phyloP scores from a whole-genome alignment of 2,888 invertebrate genomes.

The Acanthosepion lycidas region DNA sequence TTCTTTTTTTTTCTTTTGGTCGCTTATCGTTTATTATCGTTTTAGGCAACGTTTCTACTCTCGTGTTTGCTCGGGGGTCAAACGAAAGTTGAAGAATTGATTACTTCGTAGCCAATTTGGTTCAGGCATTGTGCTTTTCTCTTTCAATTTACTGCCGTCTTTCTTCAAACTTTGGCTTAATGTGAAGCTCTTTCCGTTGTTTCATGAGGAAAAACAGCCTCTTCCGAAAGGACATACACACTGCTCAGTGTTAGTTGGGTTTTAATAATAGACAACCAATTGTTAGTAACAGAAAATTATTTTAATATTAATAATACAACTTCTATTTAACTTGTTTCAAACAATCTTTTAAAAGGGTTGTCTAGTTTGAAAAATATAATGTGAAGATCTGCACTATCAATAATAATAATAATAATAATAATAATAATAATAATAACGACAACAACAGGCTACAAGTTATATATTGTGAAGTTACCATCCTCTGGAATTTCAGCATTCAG shows the following conservation, averaged over 20 bases:
- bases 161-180: neutral
- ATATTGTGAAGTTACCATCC: too few relatives aligned
- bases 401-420: too few relatives aligned
- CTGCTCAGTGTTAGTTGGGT: neutral
- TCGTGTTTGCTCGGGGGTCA: neutral
- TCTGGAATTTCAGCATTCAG: too few relatives aligned
- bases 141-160: neutral
- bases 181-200: neutral
- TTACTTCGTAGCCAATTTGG: neutral
- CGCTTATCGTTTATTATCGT: neutral
- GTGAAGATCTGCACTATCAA: too few relatives aligned
- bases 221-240: neutral
- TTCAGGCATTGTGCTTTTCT: neutral
- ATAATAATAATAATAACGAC: too few relatives aligned
- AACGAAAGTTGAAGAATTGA: neutral
- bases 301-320: too few relatives aligned
- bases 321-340: too few relatives aligned
- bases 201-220: neutral
- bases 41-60: neutral
- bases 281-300: too few relatives aligned
- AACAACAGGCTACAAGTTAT: too few relatives aligned
- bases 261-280: neutral
- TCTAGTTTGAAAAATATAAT: too few relatives aligned
- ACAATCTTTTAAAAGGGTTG: too few relatives aligned
- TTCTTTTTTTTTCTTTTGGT: neutral